Evolutionary conservation across 2,888 invertebrate genomes (phyloP).

Genomic region (Leuctra nigra): DNA sequence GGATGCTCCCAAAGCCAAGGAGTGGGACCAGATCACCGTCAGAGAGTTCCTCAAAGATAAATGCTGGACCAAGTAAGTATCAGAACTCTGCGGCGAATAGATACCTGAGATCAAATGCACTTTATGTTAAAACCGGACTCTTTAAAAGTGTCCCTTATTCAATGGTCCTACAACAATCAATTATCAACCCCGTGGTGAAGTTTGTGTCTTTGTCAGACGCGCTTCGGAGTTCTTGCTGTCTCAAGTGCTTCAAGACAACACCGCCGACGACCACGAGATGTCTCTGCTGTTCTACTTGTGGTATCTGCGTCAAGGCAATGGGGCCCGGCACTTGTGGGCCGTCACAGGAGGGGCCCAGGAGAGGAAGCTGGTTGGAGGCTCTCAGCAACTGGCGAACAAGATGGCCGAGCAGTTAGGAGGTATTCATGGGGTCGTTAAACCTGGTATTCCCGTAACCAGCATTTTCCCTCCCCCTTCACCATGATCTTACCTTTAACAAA

Average conservation of each 20-base stretch:
- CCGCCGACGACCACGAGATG: constrained; percentile 30
- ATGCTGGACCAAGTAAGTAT: constrained; percentile 4
- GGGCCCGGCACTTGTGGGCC: constrained; percentile 29
- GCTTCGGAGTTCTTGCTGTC: constrained; percentile 27
- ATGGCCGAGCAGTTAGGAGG: constrained; percentile 37
- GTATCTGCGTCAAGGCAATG: constrained; percentile 31
- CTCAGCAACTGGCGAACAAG: constrained; percentile 39
- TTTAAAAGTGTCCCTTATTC: too few relatives aligned
- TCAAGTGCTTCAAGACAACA: constrained; percentile 24
- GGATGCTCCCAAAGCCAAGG: constrained; percentile 35
- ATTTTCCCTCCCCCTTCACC: too few relatives aligned
- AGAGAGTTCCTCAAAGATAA: background rate
- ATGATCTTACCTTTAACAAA: background rate
- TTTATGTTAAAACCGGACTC: too few relatives aligned
- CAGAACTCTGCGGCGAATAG: too few relatives aligned
- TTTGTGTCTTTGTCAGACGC: constrained; percentile 24
- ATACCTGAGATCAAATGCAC: too few relatives aligned
- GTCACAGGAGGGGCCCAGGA: constrained; percentile 37
- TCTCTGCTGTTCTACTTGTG: constrained; percentile 34
- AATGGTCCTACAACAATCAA: too few relatives aligned
- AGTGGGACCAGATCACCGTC: constrained; percentile 36
- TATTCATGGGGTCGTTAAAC: too few relatives aligned
- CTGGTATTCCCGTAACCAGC: too few relatives aligned
- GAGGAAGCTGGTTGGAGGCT: constrained; percentile 39
- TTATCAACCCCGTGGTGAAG: too few relatives aligned